phyloP scores from a whole-genome alignment of 2,797 vertebrate species.

The Parauchenoglanis ngamensis region DNA sequence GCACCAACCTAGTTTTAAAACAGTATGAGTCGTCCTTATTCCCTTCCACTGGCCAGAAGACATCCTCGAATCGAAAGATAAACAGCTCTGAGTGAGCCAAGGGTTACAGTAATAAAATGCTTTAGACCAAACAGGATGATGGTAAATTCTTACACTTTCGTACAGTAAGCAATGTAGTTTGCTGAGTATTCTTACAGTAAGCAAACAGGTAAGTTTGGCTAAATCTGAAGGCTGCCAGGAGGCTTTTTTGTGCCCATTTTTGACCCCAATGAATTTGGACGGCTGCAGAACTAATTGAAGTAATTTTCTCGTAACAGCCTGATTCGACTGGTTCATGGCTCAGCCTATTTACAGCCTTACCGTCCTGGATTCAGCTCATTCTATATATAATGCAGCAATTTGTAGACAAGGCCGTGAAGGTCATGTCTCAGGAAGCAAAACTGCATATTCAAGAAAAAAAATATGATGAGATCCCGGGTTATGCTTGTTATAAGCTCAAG shows the following conservation, averaged over 20 bases:
- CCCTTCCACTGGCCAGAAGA: neutral
- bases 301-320: slow-evolving; percentile 50
- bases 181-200: slow-evolving; percentile 3
- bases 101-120: slow-evolving; percentile 10
- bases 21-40: slow-evolving; percentile 38
- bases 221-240: slow-evolving; percentile 4
- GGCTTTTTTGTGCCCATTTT: neutral
- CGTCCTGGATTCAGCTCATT: slow-evolving; percentile 55
- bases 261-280: slow-evolving; percentile 35
- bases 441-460: slow-evolving; percentile 49
- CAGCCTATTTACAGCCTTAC: slow-evolving; percentile 44
- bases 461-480: slow-evolving; percentile 35
- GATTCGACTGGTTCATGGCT: slow-evolving; percentile 42
- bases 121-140: slow-evolving; percentile 30
- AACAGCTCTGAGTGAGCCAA: neutral
- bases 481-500: slow-evolving; percentile 37
- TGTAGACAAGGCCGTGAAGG: slow-evolving; percentile 39
- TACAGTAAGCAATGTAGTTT: slow-evolving; percentile 23
- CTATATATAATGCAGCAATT: slow-evolving; percentile 49
- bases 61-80: slow-evolving; percentile 10
- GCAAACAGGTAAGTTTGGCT: neutral
- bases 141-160: neutral
- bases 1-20: slow-evolving; percentile 44
- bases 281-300: slow-evolving; percentile 52
- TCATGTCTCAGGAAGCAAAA: slow-evolving; percentile 26